Percentiles rank a stretch among this genome's conserved stretches.
These are phyloP conservation scores for Orestias chungarensis DNA, from an alignment of 2,797 vertebrate species.

Conservation along the genomic window DNA sequence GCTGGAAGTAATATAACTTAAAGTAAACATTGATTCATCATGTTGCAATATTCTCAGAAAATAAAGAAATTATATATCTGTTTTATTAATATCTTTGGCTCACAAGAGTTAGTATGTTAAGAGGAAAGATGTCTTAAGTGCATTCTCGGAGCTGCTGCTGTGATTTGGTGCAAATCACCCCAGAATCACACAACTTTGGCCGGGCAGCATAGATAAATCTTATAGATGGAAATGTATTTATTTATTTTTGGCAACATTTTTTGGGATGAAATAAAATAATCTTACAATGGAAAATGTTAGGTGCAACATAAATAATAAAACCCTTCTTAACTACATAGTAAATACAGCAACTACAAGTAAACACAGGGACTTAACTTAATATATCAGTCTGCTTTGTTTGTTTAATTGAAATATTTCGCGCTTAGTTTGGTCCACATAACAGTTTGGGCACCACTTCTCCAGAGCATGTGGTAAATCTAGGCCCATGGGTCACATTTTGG, in stretches of 20 bases:
- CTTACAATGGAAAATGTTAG: background rate
- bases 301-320: background rate
- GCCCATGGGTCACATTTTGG: too few relatives aligned
- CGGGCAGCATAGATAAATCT: background rate
- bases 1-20: constrained; percentile 1
- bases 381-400: background rate
- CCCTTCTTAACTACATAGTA: background rate
- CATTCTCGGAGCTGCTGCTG: too few relatives aligned
- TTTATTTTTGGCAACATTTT: background rate
- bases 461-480: too few relatives aligned
- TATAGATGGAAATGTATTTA: background rate
- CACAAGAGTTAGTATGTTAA: background rate
- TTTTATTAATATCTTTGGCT: background rate
- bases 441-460: too few relatives aligned
- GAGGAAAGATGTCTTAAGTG: background rate
- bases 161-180: too few relatives aligned
- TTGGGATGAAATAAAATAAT: background rate
- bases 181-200: background rate
- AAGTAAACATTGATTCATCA: background rate
- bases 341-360: too few relatives aligned
- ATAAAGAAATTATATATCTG: background rate
- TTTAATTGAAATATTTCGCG: background rate
- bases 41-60: background rate
- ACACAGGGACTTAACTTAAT: too few relatives aligned
- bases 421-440: too few relatives aligned